phyloP scores from a whole-genome alignment of 2,888 invertebrate genomes.

The Andrena marginata region DNA sequence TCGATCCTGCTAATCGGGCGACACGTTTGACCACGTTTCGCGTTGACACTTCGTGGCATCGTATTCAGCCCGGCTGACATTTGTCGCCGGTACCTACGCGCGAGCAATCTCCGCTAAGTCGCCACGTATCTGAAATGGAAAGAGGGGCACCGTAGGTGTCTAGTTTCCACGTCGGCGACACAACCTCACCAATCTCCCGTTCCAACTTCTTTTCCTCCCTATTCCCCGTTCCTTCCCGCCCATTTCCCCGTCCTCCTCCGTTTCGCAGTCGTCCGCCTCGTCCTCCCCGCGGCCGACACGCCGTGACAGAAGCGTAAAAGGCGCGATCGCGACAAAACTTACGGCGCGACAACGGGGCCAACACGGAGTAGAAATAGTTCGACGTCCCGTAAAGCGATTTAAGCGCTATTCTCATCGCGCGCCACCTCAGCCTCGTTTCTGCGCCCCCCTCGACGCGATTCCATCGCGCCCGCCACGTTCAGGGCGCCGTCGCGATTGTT shows the following conservation, averaged over 20 bases:
- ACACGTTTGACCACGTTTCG: conserved; percentile 31
- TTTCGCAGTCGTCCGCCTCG: not conserved
- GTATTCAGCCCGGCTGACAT: conserved; percentile 57
- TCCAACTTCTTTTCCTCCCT: conserved; percentile 22
- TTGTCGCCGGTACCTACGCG: conserved; percentile 58
- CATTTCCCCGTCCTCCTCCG: not conserved
- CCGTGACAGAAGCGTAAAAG: conserved; percentile 42
- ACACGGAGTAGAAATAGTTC: conserved; percentile 57
- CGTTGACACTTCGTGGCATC: conserved; percentile 41
- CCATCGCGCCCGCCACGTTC: conserved; percentile 34
- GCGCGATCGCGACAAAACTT: conserved; percentile 53
- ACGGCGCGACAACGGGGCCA: conserved; percentile 33
- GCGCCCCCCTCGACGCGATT: conserved; percentile 42
- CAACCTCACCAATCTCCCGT: conserved; percentile 62
- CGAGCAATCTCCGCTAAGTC: conserved; percentile 40
- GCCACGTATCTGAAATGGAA: conserved; percentile 58
- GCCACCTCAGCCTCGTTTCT: conserved; percentile 14
- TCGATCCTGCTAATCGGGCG: conserved; percentile 33
- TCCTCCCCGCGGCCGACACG: not conserved
- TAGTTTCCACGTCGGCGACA: conserved; percentile 63
- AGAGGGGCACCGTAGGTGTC: conserved; percentile 65
- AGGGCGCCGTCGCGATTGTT: conserved; percentile 22
- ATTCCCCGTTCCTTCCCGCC: not conserved
- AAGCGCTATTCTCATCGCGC: conserved; percentile 52
- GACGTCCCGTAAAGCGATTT: conserved; percentile 60